phyloP scores from a whole-genome alignment of 2,113 vertebrate species.

The Diadophis punctatus region DNA sequence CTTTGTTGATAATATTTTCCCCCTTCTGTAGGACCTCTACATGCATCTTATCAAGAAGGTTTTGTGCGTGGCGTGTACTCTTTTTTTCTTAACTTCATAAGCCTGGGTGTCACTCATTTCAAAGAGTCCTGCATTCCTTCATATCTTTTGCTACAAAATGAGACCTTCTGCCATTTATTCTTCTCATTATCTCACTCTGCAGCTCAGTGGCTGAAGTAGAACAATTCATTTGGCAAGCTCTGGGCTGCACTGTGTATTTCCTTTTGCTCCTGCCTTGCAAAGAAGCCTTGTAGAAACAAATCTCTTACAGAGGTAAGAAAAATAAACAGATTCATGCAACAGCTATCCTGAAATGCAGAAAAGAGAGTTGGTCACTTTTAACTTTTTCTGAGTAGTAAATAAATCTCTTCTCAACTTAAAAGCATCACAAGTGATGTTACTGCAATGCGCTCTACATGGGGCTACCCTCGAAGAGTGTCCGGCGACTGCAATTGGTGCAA shows the following conservation, averaged over 20 bases:
- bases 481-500: too few species aligned
- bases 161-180: not conserved
- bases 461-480: too few species aligned
- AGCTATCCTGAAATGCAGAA: not conserved
- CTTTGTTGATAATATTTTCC: not conserved
- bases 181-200: not conserved
- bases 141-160: not conserved
- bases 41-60: not conserved
- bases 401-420: not conserved
- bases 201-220: not conserved
- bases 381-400: not conserved
- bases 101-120: not conserved
- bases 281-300: not conserved
- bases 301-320: not conserved
- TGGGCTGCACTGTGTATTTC: not conserved
- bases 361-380: not conserved
- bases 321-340: slow-evolving; percentile 4
- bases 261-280: not conserved
- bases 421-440: not conserved
- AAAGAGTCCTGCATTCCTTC: not conserved
- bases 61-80: not conserved
- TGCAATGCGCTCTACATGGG: too few species aligned
- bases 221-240: not conserved
- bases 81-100: not conserved
- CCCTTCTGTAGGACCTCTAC: not conserved